Evolutionary conservation across 2,797 vertebrate genomes (phyloP), one percentile per base, ranked within the genome.

Genomic region (Scarus forsteni): DNA sequence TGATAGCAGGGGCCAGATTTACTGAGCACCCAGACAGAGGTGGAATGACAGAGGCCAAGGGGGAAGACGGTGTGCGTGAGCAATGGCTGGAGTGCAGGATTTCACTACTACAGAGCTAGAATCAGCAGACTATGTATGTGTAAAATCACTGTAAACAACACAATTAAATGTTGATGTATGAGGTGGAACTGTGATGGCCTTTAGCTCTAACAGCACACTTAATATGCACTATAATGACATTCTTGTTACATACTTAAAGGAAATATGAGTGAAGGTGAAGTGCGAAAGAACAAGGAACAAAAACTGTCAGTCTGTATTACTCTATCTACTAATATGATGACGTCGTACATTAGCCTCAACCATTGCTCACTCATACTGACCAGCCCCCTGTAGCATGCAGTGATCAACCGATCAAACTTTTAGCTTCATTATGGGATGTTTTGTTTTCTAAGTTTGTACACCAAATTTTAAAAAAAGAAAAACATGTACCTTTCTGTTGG

Each of bases 401-500:
- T 91, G 90, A 91, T 89, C 94, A 95, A 95, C 73, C 57, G 84
- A 90, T 93, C 86, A 88, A 86, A 93, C 91, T 93, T 95, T 94
- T 94, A 93, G 74, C 95, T 95, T 92, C 84, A 90, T 88, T 95
- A 97, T 96, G 97, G 97, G 98, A 97, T 93, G 92, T 89, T 95
- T 96, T 94, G 79, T 69, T 79, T 79, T 54, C 83, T 90, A 90
- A 66, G 79, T 90, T 97, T 97, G 95, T 90, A 97, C 95, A 97
- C 96, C 96, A 99, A 98, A 99, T 95, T 95, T 64, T 95, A 97
- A 90, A 97, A 39, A 97, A 98, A 96, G 96, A 97, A 98, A 96
- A 99, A 97, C 96, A 98, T 98, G 98, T 99, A 99, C 98, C 98
- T 99, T 99, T 99, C 98, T 99, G 98, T 99, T 99, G 98, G 98